These are phyloP conservation scores for Dendroctonus ponderosae DNA, from an alignment of 1,140 invertebrate species.

Conservation along the genomic window DNA sequence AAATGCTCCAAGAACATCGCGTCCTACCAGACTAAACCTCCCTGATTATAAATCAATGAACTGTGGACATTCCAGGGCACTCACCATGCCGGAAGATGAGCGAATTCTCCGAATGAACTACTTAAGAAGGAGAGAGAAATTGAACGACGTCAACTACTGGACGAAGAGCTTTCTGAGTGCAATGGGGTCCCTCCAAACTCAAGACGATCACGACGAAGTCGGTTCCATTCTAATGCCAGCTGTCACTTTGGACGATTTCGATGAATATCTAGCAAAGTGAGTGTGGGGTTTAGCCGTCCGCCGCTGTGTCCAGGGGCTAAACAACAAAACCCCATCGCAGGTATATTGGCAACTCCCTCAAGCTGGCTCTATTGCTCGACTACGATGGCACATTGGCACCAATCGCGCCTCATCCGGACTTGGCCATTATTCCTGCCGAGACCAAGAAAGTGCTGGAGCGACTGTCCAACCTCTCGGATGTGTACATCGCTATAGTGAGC, in stretches of 20 bases:
- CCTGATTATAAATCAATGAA: too few relatives aligned
- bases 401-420: slow-evolving; percentile 84
- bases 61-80: slow-evolving; percentile 51
- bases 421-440: slow-evolving; percentile 79
- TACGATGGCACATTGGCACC: slow-evolving; percentile 89
- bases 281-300: slow-evolving; percentile 39
- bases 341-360: slow-evolving; percentile 82
- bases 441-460: slow-evolving; percentile 82
- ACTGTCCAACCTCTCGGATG: slow-evolving; percentile 81
- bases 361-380: slow-evolving; percentile 80
- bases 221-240: slow-evolving; percentile 80
- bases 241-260: slow-evolving; percentile 82
- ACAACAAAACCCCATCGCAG: slow-evolving; percentile 50
- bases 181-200: slow-evolving; percentile 68
- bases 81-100: slow-evolving; percentile 89
- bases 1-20: too few relatives aligned
- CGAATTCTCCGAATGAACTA: slow-evolving; percentile 83
- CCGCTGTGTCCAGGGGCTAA: too few relatives aligned
- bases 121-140: slow-evolving; percentile 73
- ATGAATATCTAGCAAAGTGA: slow-evolving; percentile 80
- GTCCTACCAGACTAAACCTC: too few relatives aligned
- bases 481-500: slow-evolving; percentile 85
- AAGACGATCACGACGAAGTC: slow-evolving; percentile 75
- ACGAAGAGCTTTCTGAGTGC: slow-evolving; percentile 84
- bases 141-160: slow-evolving; percentile 86